Base-by-base conservation (phyloP, 2,888 invertebrate genomes). In the Apeira syringaria region DNA sequence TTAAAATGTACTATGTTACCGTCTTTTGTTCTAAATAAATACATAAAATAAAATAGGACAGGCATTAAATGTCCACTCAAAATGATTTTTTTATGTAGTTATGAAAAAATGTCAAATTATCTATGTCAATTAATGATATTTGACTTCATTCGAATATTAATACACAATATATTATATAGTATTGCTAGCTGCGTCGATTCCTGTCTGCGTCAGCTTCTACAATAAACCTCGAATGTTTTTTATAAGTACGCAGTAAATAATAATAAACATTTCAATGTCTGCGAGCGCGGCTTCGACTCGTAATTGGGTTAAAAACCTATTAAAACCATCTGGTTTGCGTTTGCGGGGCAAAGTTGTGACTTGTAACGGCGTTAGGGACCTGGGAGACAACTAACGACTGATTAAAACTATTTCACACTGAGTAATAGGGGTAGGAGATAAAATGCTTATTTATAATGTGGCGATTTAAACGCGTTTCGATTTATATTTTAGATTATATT, bases 291-390 rank as follows among this genome's bases (percentile, higher is more conserved):
- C 52, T 45, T 44, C 43, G 45, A 50, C 43, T 50, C 41, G 12
- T 70, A 74, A 74, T 74, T 67, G 62, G 60, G 70, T 74, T 74
- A 71, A 68, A 74, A 74, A 70, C 67, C 72, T 67, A 72, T 76
- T 74, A 73, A 70, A 70, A 70, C 48, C 75, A 74, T 74, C 76
- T 76, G 76, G 73, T 66, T 66, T 66, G 57, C 66, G 65, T 71
- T 59, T 46, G 50, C 46, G 56, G 46, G 47, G 52, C 56, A 56
- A 59, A 63, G 62, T 65, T 61, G 50, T 56, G 63, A 64, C 72
- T 69, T 59, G 66, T 65, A 72, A 69, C 69, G 73, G 62, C 53
- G 55, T 63, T 52, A 11, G 8, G 12, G 5, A 15, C 26, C 17
- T 47, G 35, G 54, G 63, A 64, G 63, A 59, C 54, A 47, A 53